Percentiles rank a stretch among this genome's conserved stretches.
These are phyloP conservation scores for Holcopasites calliopsidis DNA, from an alignment of 1,140 invertebrate species.

Conservation along the genomic window DNA sequence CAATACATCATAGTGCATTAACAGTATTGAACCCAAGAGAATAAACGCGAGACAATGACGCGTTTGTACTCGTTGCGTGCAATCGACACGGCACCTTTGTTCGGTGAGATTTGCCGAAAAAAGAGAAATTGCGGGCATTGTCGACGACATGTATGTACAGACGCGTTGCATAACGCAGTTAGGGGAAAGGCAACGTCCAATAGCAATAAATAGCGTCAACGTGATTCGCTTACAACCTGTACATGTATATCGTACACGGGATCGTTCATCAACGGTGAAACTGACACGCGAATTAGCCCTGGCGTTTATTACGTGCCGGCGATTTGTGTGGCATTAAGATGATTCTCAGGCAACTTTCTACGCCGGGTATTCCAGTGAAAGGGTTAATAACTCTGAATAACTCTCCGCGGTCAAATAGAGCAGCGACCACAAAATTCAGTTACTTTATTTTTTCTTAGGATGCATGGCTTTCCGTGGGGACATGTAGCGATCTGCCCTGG, in stretches of 20 bases:
- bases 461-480: not conserved
- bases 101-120: not conserved
- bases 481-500: too few relatives aligned
- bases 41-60: not conserved
- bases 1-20: not conserved
- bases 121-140: not conserved
- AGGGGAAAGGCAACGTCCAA: not conserved
- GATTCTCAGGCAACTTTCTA: slow-evolving; percentile 29
- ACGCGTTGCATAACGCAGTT: not conserved
- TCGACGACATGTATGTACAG: not conserved
- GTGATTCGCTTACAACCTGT: too few relatives aligned
- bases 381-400: slow-evolving; percentile 12
- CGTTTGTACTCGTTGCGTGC: not conserved
- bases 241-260: slow-evolving; percentile 7
- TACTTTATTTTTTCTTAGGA: too few relatives aligned
- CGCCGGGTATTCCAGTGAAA: not conserved
- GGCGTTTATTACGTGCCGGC: not conserved
- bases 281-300: not conserved
- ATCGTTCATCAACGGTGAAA: slow-evolving; percentile 15
- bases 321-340: not conserved
- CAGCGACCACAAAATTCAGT: slow-evolving; percentile 5
- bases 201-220: not conserved
- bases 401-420: not conserved
- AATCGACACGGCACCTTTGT: not conserved
- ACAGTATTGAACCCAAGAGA: not conserved